phyloP scores from a whole-genome alignment of 2,797 vertebrate species.

The Parauchenoglanis ngamensis region DNA sequence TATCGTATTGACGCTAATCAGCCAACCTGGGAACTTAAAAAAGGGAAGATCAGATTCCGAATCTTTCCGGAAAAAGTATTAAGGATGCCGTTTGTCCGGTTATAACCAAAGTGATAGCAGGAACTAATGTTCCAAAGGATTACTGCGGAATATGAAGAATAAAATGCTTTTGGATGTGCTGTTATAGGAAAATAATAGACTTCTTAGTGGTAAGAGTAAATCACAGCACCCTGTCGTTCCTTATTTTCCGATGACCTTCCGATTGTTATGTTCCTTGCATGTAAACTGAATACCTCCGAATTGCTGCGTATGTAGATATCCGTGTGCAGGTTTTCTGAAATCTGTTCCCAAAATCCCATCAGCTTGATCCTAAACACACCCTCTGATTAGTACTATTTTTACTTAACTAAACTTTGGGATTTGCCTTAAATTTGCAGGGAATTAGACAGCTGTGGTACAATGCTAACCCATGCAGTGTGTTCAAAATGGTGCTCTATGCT shows the following conservation, averaged over 20 bases:
- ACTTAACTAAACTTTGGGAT: neutral
- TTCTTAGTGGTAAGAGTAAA: too few relatives aligned
- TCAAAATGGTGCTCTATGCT: neutral
- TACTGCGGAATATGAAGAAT: neutral
- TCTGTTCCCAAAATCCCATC: neutral
- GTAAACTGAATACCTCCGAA: neutral
- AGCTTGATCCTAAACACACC: neutral
- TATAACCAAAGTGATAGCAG: neutral
- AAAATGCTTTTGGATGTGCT: neutral
- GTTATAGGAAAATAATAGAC: neutral
- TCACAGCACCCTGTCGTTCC: neutral
- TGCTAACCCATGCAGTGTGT: neutral
- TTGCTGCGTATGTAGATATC: neutral
- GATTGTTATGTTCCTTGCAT: neutral
- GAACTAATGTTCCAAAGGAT: neutral
- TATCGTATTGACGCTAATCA: neutral
- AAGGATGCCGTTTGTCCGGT: neutral
- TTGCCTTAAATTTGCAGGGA: neutral
- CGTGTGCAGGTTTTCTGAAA: neutral
- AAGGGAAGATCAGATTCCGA: neutral
- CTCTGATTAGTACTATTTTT: neutral
- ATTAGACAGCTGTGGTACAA: neutral
- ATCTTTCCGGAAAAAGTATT: neutral
- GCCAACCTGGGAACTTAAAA: neutral
- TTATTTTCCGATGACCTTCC: neutral